Percentiles rank a stretch among this genome's conserved stretches.
Evolutionary conservation across 2,888 invertebrate species (phyloP).

Genomic region (Apamea anceps): DNA sequence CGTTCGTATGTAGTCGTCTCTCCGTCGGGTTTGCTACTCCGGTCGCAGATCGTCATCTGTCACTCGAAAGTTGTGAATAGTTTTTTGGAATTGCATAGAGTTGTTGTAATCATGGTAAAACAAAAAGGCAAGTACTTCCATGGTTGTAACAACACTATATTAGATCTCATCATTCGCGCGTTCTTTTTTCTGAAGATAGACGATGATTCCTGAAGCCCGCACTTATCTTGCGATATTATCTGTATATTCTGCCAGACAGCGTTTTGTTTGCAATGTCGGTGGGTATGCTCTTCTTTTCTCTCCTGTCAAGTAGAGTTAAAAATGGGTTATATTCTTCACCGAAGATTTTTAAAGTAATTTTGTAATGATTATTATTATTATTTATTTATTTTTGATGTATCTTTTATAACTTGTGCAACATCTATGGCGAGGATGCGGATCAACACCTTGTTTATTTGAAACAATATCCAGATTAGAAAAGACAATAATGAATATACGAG

Average conservation of each 20-base stretch:
- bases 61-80: background rate
- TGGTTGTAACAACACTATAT: background rate
- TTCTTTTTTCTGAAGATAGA: background rate
- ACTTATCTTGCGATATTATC: background rate
- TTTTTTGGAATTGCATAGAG: background rate
- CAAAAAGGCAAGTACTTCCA: background rate
- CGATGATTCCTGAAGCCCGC: background rate
- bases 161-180: background rate
- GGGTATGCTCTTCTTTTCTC: background rate
- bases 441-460: constrained; percentile 9
- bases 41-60: background rate
- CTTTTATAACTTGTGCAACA: background rate
- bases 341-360: background rate
- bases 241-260: background rate
- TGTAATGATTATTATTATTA: too few relatives aligned
- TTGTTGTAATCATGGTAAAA: background rate
- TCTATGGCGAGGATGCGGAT: constrained; percentile 10
- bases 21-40: background rate
- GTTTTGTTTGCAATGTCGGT: background rate
- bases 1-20: background rate
- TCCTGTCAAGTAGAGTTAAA: background rate
- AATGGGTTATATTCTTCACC: constrained; percentile 4
- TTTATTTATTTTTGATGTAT: too few relatives aligned
- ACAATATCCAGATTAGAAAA: constrained; percentile 5
- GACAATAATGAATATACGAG: constrained; percentile 22